Evolutionary conservation across 2,797 vertebrate genomes (phyloP).

Genomic region (Decapterus maruadsi): DNA sequence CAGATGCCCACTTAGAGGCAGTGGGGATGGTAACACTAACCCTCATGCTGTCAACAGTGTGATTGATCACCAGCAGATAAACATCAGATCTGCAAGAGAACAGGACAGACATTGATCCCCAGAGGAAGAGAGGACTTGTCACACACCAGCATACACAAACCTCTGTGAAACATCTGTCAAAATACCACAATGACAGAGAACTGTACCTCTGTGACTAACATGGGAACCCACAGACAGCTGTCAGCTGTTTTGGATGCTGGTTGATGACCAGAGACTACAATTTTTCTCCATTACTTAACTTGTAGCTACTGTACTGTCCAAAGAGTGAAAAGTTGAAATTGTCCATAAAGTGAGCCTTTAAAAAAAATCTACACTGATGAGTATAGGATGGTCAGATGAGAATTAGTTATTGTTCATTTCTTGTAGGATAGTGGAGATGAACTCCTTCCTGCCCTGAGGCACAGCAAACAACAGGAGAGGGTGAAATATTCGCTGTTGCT

Average conservation of each 20-base stretch:
- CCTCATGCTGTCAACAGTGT: slow-evolving; percentile 78
- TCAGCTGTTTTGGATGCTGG: slow-evolving; percentile 68
- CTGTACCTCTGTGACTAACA: slow-evolving; percentile 78
- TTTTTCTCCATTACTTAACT: slow-evolving; percentile 42
- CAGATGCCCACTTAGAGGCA: slow-evolving; percentile 51
- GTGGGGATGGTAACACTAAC: slow-evolving; percentile 77
- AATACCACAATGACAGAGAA: slow-evolving; percentile 76
- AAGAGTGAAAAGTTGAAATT: slow-evolving; percentile 27
- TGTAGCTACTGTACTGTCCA: not conserved
- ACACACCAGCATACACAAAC: slow-evolving; percentile 78
- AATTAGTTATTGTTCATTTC: not conserved
- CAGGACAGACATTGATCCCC: slow-evolving; percentile 84
- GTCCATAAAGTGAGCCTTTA: not conserved
- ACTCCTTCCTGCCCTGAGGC: slow-evolving; percentile 64
- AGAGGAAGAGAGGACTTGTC: slow-evolving; percentile 83
- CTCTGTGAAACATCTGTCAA: slow-evolving; percentile 81
- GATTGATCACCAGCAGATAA: slow-evolving; percentile 86
- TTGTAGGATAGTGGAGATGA: slow-evolving; percentile 16
- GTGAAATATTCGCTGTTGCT: slow-evolving; percentile 55
- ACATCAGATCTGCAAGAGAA: slow-evolving; percentile 82
- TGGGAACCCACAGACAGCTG: slow-evolving; percentile 72
- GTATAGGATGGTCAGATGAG: not conserved
- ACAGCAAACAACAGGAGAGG: slow-evolving; percentile 73
- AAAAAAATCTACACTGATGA: not conserved
- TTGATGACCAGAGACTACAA: slow-evolving; percentile 54